These are phyloP conservation scores for Sceliomorpha sp. DNA, from an alignment of 2,888 invertebrate species.

Conservation along the genomic window DNA sequence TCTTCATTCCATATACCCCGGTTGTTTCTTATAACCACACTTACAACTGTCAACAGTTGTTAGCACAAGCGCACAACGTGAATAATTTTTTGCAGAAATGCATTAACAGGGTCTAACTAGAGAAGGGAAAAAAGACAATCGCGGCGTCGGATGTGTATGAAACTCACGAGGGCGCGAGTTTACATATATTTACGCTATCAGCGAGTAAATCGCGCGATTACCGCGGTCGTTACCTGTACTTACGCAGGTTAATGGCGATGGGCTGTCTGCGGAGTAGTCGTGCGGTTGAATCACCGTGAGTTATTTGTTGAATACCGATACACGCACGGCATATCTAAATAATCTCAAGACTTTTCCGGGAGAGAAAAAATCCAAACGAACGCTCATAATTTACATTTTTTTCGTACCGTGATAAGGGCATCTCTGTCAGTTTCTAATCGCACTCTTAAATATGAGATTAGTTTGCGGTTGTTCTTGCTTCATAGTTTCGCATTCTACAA, in stretches of 20 bases:
- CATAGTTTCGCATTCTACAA: too few relatives aligned
- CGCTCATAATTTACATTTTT: slow-evolving; percentile 1
- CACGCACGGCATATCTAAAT: slow-evolving; percentile 20
- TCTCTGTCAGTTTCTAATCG: too few relatives aligned
- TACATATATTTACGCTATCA: slow-evolving; percentile 53
- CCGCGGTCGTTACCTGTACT: slow-evolving; percentile 56
- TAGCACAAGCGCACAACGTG: too few relatives aligned
- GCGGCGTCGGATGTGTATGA: slow-evolving; percentile 38
- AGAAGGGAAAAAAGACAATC: too few relatives aligned
- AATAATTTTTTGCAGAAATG: too few relatives aligned
- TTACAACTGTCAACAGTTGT: too few relatives aligned
- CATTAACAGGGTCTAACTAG: too few relatives aligned
- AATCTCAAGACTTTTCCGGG: slow-evolving; percentile 20
- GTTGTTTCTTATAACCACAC: too few relatives aligned
- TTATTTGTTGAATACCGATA: slow-evolving; percentile 47
- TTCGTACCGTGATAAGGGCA: neutral
- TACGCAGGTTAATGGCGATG: slow-evolving; percentile 58
- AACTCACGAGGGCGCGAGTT: slow-evolving; percentile 38
- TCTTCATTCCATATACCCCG: too few relatives aligned
- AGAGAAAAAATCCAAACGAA: neutral
- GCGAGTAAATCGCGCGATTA: slow-evolving; percentile 55
- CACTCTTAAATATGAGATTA: too few relatives aligned
- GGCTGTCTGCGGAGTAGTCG: slow-evolving; percentile 53
- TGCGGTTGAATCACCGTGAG: slow-evolving; percentile 49
- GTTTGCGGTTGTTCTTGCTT: too few relatives aligned